Percentiles rank a stretch among this genome's conserved stretches.
Conservation (phyloP, 2,888 invertebrate species). For the Caenorhabditis sulstoni region DNA sequence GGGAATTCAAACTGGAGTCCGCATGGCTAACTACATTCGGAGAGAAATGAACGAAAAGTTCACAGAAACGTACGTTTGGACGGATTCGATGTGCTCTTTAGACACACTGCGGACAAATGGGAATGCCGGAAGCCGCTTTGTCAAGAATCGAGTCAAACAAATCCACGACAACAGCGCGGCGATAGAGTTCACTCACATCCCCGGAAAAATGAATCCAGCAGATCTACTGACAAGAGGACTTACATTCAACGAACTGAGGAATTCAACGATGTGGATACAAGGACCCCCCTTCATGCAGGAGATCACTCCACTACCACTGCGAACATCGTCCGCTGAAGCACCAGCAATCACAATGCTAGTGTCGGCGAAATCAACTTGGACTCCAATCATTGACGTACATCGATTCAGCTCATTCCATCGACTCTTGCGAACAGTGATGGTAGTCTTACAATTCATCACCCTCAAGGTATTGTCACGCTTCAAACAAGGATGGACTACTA, state of each 20-base stretch:
- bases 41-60: no score
- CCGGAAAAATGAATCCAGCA: constrained; percentile 31
- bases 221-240: constrained; percentile 19
- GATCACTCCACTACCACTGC: constrained; percentile 1
- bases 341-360: background rate
- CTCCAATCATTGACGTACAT: background rate
- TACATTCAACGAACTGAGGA: constrained; percentile 6
- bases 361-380: no score
- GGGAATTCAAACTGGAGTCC: constrained; percentile 1
- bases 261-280: background rate
- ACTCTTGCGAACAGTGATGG: constrained; percentile 14
- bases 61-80: no score
- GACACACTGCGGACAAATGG: no score
- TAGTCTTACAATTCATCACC: constrained; percentile 2
- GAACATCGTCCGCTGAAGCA: background rate
- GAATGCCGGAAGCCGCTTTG: background rate
- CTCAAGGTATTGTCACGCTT: no score
- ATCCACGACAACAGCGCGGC: background rate
- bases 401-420: constrained; percentile 14
- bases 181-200: constrained; percentile 11
- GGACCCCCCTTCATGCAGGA: constrained; percentile 17
- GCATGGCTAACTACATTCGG: background rate
- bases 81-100: no score
- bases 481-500: no score
- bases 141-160: constrained; percentile 8